Evolutionary conservation across 2,797 vertebrate species (phyloP), one percentile per base, ranked within the genome.

Genomic region (Periparus ater): DNA sequence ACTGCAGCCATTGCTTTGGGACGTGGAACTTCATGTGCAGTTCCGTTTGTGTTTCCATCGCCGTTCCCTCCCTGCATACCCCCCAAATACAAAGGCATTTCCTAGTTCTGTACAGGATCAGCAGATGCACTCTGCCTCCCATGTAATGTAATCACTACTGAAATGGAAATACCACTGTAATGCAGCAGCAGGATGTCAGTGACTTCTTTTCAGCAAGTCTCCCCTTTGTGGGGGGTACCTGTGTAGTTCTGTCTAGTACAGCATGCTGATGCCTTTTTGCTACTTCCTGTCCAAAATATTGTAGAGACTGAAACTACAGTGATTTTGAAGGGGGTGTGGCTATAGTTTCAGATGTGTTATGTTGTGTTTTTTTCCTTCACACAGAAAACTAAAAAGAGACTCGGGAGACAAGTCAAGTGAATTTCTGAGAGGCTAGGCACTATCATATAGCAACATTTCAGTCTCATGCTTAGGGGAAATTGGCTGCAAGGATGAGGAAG

Each of bases 401-500:
- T 91, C 51, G 60, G 83, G 77, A 94, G 68, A 80, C 36, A 65
- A 82, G 78, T 75, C 25, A 87, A 47, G 42, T 83, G 70, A 72
- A 84, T 93, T 82, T 90, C 18, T 71, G 58, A 85, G 80, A 82
- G 74, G 40, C 67, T 88, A 54, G 22, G 16, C 44, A 3, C 47
- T 54, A 61, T 80, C 3, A 1, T 80, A 51, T 9, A 75, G 68
- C 38, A 85, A 51, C 60, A 45, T 91, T 93, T 91, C 80, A 91
- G 32, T 77, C 54, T 76, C 87, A 34, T 81, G 71, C 55, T 72
- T 79, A 50, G 66, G 55, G 77, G 61, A 94, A 89, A 92, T 91
- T 73, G 87, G 73, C 84, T 95, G 54, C 76, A 93, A 89, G 91
- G 93, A 75, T 68, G 68, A 91, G 83, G 74, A 94, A 79, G 54